Conservation (phyloP, 2,888 invertebrate species). For the Tortrix viridana region DNA sequence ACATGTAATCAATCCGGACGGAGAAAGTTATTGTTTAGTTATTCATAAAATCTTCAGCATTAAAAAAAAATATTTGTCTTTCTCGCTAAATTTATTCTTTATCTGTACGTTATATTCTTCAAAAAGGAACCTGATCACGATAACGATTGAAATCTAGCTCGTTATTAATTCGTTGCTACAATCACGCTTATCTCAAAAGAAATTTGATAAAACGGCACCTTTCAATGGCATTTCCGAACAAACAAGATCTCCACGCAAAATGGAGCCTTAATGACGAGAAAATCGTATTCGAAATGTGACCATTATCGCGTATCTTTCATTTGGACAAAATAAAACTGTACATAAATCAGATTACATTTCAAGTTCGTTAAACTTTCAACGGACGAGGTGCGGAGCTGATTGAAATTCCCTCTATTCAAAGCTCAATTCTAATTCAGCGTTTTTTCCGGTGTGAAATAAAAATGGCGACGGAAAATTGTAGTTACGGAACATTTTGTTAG, state of each 20-base stretch:
- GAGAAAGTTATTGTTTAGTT: too few relatives aligned
- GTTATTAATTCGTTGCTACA: not conserved
- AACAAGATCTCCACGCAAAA: not conserved
- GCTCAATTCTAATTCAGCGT: conserved; percentile 18
- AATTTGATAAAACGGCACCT: conserved; percentile 7
- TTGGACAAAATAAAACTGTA: conserved; percentile 50
- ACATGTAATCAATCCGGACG: too few relatives aligned
- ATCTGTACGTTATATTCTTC: too few relatives aligned
- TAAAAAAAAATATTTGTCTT: too few relatives aligned
- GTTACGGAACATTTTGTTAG: not conserved
- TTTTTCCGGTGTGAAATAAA: not conserved
- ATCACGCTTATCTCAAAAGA: not conserved
- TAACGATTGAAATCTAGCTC: not conserved
- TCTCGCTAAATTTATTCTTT: too few relatives aligned
- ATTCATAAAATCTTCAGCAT: too few relatives aligned
- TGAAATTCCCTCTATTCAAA: conserved; percentile 55
- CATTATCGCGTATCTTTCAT: conserved; percentile 37
- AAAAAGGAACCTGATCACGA: not conserved
- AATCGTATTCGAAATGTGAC: conserved; percentile 26
- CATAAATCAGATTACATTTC: conserved; percentile 68
- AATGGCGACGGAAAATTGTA: conserved; percentile 1
- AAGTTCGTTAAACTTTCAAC: conserved; percentile 70
- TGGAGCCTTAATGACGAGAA: conserved; percentile 12
- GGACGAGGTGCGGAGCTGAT: conserved; percentile 55
- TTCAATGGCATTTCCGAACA: conserved; percentile 1